Base-by-base conservation (phyloP, 2,797 vertebrate genomes). In the Hafferia zeledoni region DNA sequence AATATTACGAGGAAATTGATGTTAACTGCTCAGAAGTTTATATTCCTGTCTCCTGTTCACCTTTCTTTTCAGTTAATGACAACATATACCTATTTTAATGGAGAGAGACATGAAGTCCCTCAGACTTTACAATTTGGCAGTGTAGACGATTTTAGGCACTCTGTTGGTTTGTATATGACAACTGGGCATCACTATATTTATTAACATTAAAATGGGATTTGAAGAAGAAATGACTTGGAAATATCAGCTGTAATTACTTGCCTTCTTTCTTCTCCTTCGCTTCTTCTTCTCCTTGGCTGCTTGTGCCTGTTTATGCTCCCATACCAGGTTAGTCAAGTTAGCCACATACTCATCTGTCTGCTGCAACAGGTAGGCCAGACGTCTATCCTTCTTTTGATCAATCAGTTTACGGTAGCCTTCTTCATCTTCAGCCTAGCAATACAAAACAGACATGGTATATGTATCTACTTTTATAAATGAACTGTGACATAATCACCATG, bases 261-360 rank as follows among this genome's bases (percentile, higher is more conserved):
- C 97, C 98, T 99, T 99, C 98, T 98, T 99, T 96, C 96, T 99
- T 97, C 98, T 99, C 94, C 98, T 99, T 92, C 95, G 98, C 95
- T 98, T 99, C 98, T 99, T 99, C 98, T 99, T 99, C 90, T 99
- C 99, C 97, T 99, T 99, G 94, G 99, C 99, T 33, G 99, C 99
- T 91, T 99, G 99, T 47, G 99, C 99, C 70, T 99, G 99, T 95
- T 99, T 99, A 98, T 99, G 99, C 87, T 99, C 99, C 92, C 99
- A 99, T 23, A 99, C 99, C 96, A 99, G 95, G 47, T 98, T 98
- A 83, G 99, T 99, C 75, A 98, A 94, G 67, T 98, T 98, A 85
- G 98, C 98, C 89, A 98, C 98, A 39, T 98, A 98, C 53, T 98
- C 98, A 56, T 98, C 98, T 1, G 98, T 98, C 93, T 98, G 98